These are phyloP conservation scores for Solen grandis DNA, from an alignment of 1,140 invertebrate species.

Conservation along the genomic window DNA sequence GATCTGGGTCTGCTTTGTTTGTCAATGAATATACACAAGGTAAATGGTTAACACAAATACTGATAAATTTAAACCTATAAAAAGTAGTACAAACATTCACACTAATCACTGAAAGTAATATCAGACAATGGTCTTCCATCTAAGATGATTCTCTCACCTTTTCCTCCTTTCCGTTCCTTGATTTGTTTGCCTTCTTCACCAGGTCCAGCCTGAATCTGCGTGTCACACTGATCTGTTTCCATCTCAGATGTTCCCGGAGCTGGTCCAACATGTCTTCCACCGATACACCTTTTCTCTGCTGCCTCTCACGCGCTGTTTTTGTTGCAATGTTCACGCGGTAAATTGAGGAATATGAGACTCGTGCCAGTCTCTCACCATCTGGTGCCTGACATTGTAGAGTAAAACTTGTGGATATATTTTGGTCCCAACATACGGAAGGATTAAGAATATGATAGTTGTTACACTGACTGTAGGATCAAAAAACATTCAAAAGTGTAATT, in stretches of 20 bases:
- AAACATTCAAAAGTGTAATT: no score
- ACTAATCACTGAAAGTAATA: no score
- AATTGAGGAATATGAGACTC: constrained; percentile 68
- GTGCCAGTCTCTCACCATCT: constrained; percentile 65
- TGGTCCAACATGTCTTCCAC: constrained; percentile 74
- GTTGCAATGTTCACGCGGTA: constrained; percentile 70
- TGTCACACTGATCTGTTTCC: constrained; percentile 62
- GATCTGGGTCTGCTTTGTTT: no score
- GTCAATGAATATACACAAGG: no score
- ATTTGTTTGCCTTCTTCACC: constrained; percentile 57
- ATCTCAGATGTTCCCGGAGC: constrained; percentile 63
- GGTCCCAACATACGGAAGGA: no score
- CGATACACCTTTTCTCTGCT: constrained; percentile 50
- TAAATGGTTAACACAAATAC: no score
- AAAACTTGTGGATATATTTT: no score
- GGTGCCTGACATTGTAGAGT: constrained; percentile 22
- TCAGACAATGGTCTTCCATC: no score
- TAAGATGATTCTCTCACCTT: constrained; percentile 12
- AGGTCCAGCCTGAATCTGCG: constrained; percentile 63
- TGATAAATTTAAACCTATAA: no score
- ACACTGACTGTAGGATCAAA: not conserved
- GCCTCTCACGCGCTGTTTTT: constrained; percentile 64
- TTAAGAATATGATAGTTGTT: no score
- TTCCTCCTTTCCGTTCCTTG: constrained; percentile 53
- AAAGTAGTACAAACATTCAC: no score